Percentiles rank a stretch among this genome's conserved stretches.
Conservation (phyloP, 2,113 vertebrate genomes). For the Myrmecobius fasciatus region DNA sequence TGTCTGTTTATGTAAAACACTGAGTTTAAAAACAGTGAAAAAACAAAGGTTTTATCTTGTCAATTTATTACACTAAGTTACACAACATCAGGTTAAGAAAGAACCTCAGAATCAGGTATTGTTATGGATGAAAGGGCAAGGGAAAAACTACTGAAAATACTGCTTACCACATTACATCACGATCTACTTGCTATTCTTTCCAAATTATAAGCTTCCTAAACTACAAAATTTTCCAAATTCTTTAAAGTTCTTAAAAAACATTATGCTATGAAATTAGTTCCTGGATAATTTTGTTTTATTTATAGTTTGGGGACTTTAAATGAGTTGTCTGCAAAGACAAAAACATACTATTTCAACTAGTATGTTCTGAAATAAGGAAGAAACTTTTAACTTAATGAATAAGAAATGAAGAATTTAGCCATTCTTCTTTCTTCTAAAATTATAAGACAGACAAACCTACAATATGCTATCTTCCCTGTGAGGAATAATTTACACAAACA, state of each 20-base stretch:
- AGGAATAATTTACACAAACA: not conserved
- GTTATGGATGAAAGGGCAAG: not conserved
- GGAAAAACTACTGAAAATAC: not conserved
- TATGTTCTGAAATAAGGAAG: too few relatives aligned
- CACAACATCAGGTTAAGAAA: not conserved
- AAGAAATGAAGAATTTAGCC: not conserved
- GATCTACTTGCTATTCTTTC: not conserved
- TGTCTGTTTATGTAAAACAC: not conserved
- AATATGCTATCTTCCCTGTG: too few relatives aligned
- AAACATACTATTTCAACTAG: not conserved
- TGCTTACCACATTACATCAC: not conserved
- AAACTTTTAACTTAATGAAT: too few relatives aligned
- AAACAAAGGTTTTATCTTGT: not conserved
- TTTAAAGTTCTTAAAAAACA: not conserved
- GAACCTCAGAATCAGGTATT: not conserved
- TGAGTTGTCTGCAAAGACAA: too few relatives aligned
- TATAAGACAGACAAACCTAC: not conserved
- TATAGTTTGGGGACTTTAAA: too few relatives aligned
- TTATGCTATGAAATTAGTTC: not conserved
- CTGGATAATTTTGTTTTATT: too few relatives aligned
- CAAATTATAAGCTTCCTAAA: not conserved
- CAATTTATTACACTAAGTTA: not conserved
- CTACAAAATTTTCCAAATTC: not conserved
- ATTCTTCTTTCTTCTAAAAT: not conserved
- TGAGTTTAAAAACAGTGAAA: not conserved